Conservation (phyloP, 53 echinoderm and acorn worm genomes). For the Holothuria scabra region DNA sequence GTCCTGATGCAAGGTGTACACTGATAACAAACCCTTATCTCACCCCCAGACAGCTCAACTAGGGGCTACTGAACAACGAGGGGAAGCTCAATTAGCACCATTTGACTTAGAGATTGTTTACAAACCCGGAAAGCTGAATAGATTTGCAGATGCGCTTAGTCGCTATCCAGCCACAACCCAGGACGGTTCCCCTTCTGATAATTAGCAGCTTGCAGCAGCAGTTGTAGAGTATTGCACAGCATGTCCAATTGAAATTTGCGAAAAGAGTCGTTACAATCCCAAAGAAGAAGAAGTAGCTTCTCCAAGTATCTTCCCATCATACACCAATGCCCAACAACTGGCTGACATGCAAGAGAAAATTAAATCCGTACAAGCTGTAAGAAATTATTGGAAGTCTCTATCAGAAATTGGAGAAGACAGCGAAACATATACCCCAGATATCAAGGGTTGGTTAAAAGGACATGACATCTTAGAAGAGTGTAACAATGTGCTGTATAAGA, state of each 20-base stretch:
- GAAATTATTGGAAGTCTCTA: background rate
- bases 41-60: constrained; percentile 47
- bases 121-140: background rate
- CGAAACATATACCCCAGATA: no score
- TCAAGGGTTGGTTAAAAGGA: constrained; percentile 45
- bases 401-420: constrained; percentile 21
- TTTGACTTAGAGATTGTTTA: constrained; percentile 58
- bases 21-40: constrained; percentile 56
- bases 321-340: background rate
- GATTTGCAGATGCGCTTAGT: constrained; percentile 37
- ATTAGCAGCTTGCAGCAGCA: no score
- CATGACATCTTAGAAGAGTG: constrained; percentile 21
- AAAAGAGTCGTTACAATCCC: background rate
- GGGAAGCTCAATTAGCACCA: constrained; percentile 56
- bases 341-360: constrained; percentile 8
- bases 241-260: background rate
- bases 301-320: constrained; percentile 35
- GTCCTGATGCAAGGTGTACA: constrained; percentile 4
- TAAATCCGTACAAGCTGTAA: background rate
- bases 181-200: background rate
- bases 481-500: constrained; percentile 57
- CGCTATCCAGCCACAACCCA: background rate
- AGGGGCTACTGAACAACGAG: constrained; percentile 58
- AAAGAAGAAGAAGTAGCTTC: background rate
- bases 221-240: background rate